A percentile compares a stretch with the other conserved stretches of the same genome.
Evolutionary conservation across 2,888 invertebrate genomes (phyloP).

Genomic region (Papilio protenor): DNA sequence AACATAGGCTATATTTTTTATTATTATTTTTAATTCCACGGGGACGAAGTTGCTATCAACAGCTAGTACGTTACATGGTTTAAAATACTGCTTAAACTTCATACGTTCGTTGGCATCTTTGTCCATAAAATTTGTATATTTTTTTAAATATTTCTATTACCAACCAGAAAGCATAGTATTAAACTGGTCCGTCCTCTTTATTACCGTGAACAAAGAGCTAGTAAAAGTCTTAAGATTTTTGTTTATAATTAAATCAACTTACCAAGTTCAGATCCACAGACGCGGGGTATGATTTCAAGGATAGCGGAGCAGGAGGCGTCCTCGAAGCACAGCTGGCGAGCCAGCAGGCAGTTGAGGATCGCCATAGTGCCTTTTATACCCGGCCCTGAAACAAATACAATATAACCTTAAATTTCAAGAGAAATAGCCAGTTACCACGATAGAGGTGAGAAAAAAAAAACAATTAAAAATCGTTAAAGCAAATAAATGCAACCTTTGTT

Average conservation of each 20-base stretch:
- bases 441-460: too few species aligned
- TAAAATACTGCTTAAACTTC: too few species aligned
- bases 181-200: neutral
- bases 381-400: constrained; percentile 85
- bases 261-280: constrained; percentile 96
- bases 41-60: too few species aligned
- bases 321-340: constrained; percentile 94
- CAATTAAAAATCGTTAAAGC: too few species aligned
- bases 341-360: constrained; percentile 94
- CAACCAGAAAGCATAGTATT: neutral
- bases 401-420: neutral
- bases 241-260: constrained; percentile 65
- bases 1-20: too few species aligned
- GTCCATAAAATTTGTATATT: too few species aligned
- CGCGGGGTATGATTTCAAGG: constrained; percentile 94
- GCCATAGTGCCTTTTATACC: constrained; percentile 90
- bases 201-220: neutral
- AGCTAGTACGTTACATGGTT: too few species aligned
- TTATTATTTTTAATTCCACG: too few species aligned
- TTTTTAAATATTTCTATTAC: neutral
- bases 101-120: too few species aligned
- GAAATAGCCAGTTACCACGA: too few species aligned
- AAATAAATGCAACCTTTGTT: neutral
- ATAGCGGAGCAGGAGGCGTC: constrained; percentile 96
- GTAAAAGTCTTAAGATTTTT: neutral